Evolutionary conservation across 2,797 vertebrate species (phyloP), one percentile per base, ranked within the genome.

Genomic region (Scarus forsteni): DNA sequence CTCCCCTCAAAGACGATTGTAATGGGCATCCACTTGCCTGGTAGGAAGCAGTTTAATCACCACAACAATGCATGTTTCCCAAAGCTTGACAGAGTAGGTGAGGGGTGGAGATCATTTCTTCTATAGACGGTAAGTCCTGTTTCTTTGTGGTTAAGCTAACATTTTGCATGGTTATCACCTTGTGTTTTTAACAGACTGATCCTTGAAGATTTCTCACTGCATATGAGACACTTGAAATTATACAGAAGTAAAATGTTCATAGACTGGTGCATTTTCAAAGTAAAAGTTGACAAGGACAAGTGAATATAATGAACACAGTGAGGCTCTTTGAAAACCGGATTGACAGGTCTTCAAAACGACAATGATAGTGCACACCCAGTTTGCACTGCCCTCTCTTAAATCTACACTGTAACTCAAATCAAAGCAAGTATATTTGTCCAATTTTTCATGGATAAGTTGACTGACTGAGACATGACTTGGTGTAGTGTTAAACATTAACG

Each of bases 101-200:
- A 86, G 79, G 53, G 51, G 34, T 86, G 77, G 62, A 44, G 44
- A 68, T 77, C 75, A 79, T 78, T 27, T 27, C 83, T 83, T 83
- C 74, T 74, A n/a, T 36, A 55, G 55, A 66, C 58, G 78, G 80
- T 89, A 81, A 84, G 48, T 85, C 61, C 81, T 83, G 75, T 84
- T 83, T 27, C 27, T 27, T 27, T 27, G 2, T 27, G 2, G 27
- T 27, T 27, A 27, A 27, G 4, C 27, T 27, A 27, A 27, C 27
- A 27, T 27, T 85, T 88, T 83, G 73, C 68, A 64, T 75, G 63
- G 19, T 39, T 10, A 18, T 46, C 34, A 34, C 43, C 36, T 45
- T 46, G 54, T 60, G 69, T 60, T 56, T 60, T 56, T 58, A 50
- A 73, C 35, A 43, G 68, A 27, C 11, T 35, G 39, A 42, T 42